Evolutionary conservation across 2,888 invertebrate species (phyloP), one percentile per base, ranked within the genome.

Genomic region (Trisateles emortualis): DNA sequence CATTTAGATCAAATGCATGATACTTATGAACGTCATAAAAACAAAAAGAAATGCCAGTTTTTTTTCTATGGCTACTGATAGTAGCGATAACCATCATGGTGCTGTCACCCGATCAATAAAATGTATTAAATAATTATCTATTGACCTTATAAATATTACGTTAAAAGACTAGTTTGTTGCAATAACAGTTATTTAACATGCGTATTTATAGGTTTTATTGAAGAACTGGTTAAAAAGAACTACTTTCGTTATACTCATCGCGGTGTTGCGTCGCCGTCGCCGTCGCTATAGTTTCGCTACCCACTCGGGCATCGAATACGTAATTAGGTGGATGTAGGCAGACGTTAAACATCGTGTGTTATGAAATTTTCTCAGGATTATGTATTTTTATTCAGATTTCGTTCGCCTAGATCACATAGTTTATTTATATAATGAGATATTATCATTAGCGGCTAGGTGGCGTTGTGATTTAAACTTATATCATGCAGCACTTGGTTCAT

Each of bases 241-340:
- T 41, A 33, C 40, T 40, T 33, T 24, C 48, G 26, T 17, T 14
- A 10, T 16, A 16, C 42, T 36, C 36, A 35, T 35, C 35, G 35
- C 13, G 8, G 9, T 13, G 35, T 16, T 35, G 13, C 32, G n/a
- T 13, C 5, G 11, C 5, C 5, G 11, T 11, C 0, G 32, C 11
- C 32, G n/a, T 13, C 5, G 11, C 5, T 11, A 32, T 11, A 1
- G 32, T 32, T 59, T 65, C 51, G 52, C 59, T 42, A 39, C 59
- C 52, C 43, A 49, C 6, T 16, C 35, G 13, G 3, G 5, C 13
- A 35, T 35, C 9, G 17, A 35, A 16, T 35, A 35, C 16, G 16
- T 35, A 35, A 35, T 16, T 8, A 35, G 6, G 8, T 35, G 16
- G 16, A 16, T 16, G 13, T 33, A 13, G 14, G 33, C 6, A 11